A percentile compares a stretch with the other conserved stretches of the same genome.
Evolutionary conservation across 1,140 invertebrate genomes (phyloP).

Genomic region (Zaprionus capensis): DNA sequence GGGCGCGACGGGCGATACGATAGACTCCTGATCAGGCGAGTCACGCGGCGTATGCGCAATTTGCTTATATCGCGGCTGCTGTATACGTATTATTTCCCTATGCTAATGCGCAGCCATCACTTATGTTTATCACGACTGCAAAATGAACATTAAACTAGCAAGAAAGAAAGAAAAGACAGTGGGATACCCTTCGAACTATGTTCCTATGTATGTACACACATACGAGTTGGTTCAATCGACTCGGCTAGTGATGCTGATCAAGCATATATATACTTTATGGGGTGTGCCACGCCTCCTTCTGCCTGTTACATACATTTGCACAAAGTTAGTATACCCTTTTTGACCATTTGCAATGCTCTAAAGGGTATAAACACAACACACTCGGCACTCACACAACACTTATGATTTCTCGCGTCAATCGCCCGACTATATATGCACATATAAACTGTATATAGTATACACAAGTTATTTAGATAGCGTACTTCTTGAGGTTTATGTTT

Average conservation of each 20-base stretch:
- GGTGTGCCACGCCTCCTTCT: too few relatives aligned
- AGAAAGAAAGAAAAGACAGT: too few relatives aligned
- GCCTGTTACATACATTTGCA: too few relatives aligned
- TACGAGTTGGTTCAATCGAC: too few relatives aligned
- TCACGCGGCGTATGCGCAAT: constrained; percentile 68
- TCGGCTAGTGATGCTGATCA: too few relatives aligned
- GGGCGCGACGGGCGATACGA: too few relatives aligned
- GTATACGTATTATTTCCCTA: constrained; percentile 13
- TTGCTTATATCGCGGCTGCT: constrained; percentile 10
- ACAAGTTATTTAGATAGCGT: constrained; percentile 11
- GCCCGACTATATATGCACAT: not conserved
- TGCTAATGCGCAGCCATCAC: constrained; percentile 15
- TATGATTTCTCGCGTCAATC: constrained; percentile 4
- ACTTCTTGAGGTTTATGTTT: constrained; percentile 10
- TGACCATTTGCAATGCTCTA: too few relatives aligned
- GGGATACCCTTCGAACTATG: too few relatives aligned
- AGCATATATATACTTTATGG: too few relatives aligned
- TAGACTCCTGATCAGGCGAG: constrained; percentile 22
- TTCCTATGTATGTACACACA: too few relatives aligned
- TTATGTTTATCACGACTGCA: constrained; percentile 18
- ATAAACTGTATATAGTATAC: constrained; percentile 9
- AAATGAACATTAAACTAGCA: not conserved
- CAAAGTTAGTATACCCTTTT: too few relatives aligned
- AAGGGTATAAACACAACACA: constrained; percentile 1
- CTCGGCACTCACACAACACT: constrained; percentile 10